phyloP scores from a whole-genome alignment of 1,140 invertebrate genomes.

The Drosophila kohkoa region DNA sequence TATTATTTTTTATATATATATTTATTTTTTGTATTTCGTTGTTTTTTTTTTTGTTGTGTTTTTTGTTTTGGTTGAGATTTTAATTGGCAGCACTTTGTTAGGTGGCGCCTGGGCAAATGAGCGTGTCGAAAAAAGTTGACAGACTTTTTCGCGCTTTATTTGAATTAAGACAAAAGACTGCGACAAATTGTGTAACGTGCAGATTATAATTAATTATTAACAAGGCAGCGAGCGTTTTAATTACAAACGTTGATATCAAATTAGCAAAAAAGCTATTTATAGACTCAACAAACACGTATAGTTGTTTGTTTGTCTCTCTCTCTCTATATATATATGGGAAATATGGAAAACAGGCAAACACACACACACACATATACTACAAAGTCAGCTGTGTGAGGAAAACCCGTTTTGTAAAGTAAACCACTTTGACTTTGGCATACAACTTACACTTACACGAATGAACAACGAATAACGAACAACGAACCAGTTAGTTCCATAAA shows the following conservation, averaged over 20 bases:
- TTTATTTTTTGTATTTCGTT: background rate
- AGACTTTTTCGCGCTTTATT: constrained; percentile 38
- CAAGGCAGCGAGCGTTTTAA: background rate
- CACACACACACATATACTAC: constrained; percentile 16
- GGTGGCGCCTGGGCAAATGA: constrained; percentile 42
- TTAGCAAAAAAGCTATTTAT: constrained; percentile 16
- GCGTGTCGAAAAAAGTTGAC: constrained; percentile 27
- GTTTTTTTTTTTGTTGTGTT: background rate
- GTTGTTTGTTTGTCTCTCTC: background rate
- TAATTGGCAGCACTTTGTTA: constrained; percentile 40
- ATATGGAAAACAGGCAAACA: constrained; percentile 36
- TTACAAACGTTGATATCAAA: constrained; percentile 2
- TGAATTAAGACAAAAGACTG: constrained; percentile 10
- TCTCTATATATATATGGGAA: background rate
- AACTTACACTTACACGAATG: constrained; percentile 18
- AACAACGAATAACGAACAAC: too few species aligned
- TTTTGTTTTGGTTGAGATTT: constrained; percentile 21
- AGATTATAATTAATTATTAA: constrained; percentile 41
- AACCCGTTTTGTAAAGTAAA: constrained; percentile 65
- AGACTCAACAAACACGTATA: background rate
- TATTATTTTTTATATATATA: constrained; percentile 1
- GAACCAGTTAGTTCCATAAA: constrained; percentile 30
- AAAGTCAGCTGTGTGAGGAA: constrained; percentile 13
- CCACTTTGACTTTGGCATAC: constrained; percentile 65
- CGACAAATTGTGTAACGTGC: constrained; percentile 33